Percentiles rank a stretch among this genome's conserved stretches.
phyloP scores from a whole-genome alignment of 2,797 vertebrate species.

The Bryconaethiops microstoma region DNA sequence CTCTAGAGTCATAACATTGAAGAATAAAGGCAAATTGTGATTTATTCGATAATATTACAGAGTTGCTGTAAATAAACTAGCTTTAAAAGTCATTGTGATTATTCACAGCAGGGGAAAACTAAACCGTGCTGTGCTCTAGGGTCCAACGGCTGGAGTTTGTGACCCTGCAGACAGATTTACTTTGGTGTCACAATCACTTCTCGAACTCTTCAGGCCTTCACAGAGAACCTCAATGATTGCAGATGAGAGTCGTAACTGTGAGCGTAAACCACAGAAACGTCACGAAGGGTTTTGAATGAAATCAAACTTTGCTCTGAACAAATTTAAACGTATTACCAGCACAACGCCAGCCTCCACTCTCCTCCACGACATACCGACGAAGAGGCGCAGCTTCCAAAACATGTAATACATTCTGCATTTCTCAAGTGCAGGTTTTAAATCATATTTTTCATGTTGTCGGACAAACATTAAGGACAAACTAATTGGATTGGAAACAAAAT shows the following conservation, averaged over 20 bases:
- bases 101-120: background rate
- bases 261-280: slow-evolving; percentile 16
- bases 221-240: slow-evolving; percentile 15
- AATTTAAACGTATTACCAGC: slow-evolving; percentile 21
- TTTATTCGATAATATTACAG: background rate
- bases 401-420: background rate
- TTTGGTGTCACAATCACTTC: background rate
- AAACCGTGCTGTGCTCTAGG: background rate
- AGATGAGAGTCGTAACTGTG: slow-evolving; percentile 12
- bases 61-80: background rate
- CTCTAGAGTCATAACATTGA: background rate
- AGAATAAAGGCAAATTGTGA: background rate
- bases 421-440: background rate
- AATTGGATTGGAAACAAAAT: background rate
- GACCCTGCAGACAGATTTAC: background rate
- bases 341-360: background rate
- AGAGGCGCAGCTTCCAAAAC: background rate
- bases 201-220: background rate
- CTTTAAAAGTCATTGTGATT: background rate
- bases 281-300: background rate
- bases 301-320: slow-evolving; percentile 16
- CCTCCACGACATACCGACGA: background rate
- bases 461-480: background rate
- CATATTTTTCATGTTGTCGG: background rate
- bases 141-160: background rate